Conservation (phyloP, 1,140 invertebrate genomes). For the Drosophila pectinifera region DNA sequence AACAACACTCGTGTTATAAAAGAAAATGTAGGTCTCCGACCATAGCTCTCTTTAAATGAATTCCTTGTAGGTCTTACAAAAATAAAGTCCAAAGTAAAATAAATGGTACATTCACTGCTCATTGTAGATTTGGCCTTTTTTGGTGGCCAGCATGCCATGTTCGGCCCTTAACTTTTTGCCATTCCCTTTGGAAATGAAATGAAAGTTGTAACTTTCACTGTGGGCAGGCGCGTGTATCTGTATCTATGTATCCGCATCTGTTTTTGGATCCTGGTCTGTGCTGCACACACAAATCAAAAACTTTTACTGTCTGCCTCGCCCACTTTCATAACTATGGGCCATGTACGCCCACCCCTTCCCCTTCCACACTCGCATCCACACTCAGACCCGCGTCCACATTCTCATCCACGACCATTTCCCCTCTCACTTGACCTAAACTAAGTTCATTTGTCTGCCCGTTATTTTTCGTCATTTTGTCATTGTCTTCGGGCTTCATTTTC, state of each 20-base stretch:
- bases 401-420: conserved; percentile 9
- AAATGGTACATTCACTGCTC: conserved; percentile 11
- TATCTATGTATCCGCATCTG: background rate
- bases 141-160: conserved; percentile 29
- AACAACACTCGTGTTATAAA: too few species aligned
- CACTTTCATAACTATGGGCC: conserved; percentile 35
- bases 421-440: conserved; percentile 42
- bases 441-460: conserved; percentile 65
- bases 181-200: conserved; percentile 39
- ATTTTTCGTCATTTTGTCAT: conserved; percentile 46
- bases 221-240: conserved; percentile 34
- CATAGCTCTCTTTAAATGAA: too few species aligned
- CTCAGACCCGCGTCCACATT: background rate
- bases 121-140: conserved; percentile 52
- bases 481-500: conserved; percentile 57
- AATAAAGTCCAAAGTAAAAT: conserved; percentile 3
- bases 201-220: conserved; percentile 75
- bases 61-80: conserved; percentile 2
- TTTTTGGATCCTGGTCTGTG: conserved; percentile 36
- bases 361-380: background rate
- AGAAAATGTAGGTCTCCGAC: too few species aligned
- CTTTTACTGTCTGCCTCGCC: conserved; percentile 60
- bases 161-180: conserved; percentile 1
- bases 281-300: conserved; percentile 77
- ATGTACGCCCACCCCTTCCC: conserved; percentile 18